Evolutionary conservation across 1,140 invertebrate species (phyloP).

Genomic region (Macrotrachela quadricornifera): DNA sequence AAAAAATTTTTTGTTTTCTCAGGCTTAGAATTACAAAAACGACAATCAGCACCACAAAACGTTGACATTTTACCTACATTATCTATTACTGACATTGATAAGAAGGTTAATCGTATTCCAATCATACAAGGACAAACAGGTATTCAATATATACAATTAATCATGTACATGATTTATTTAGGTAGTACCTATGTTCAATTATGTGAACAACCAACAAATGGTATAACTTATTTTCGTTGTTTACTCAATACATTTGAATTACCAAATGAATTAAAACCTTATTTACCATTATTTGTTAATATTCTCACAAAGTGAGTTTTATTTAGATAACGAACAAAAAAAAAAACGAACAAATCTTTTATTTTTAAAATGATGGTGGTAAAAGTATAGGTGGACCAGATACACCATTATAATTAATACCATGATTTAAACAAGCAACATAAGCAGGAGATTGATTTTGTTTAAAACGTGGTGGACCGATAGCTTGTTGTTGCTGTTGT

Average conservation of each 20-base stretch:
- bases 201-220: slow-evolving; percentile 58
- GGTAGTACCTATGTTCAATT: slow-evolving; percentile 39
- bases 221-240: slow-evolving; percentile 58
- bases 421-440: no score
- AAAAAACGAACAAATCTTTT: no score
- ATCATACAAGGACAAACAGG: background rate
- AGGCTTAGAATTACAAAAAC: slow-evolving; percentile 46
- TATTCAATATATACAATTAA: slow-evolving; percentile 11
- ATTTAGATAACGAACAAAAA: background rate
- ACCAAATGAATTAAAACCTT: slow-evolving; percentile 41
- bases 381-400: no score
- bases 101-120: background rate
- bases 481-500: no score
- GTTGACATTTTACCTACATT: slow-evolving; percentile 55
- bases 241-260: slow-evolving; percentile 44
- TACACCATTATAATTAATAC: no score
- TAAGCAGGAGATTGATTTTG: no score
- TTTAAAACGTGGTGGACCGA: no score
- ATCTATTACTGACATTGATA: slow-evolving; percentile 18
- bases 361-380: no score
- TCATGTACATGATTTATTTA: slow-evolving; percentile 7
- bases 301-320: slow-evolving; percentile 41
- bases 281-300: slow-evolving; percentile 59
- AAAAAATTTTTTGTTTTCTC: slow-evolving; percentile 16
- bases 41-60: slow-evolving; percentile 50